Evolutionary conservation across 2,797 vertebrate species (phyloP).

Genomic region (Rhinophrynus dorsalis): DNA sequence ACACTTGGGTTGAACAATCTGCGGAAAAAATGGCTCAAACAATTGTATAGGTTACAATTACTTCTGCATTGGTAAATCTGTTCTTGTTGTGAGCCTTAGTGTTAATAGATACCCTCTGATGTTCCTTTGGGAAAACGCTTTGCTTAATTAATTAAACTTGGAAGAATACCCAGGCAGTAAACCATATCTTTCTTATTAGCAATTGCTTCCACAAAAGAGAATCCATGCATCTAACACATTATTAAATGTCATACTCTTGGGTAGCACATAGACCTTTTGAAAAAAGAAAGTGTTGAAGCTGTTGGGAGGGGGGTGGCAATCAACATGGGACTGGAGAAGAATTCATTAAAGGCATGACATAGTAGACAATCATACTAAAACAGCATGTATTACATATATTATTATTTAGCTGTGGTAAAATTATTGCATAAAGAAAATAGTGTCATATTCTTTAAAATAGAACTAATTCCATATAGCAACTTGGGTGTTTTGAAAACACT

Average conservation of each 20-base stretch:
- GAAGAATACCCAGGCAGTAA: slow-evolving; percentile 68
- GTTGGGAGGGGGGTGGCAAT: slow-evolving; percentile 36
- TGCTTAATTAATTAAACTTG: slow-evolving; percentile 76
- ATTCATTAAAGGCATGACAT: slow-evolving; percentile 58
- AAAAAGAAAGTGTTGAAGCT: slow-evolving; percentile 54
- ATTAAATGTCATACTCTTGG: slow-evolving; percentile 66
- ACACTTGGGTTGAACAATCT: slow-evolving; percentile 42
- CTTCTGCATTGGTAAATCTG: slow-evolving; percentile 67
- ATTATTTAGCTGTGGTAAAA: too few species aligned
- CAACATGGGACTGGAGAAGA: slow-evolving; percentile 57
- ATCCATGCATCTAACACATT: slow-evolving; percentile 61
- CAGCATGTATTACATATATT: too few species aligned
- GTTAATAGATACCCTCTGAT: slow-evolving; percentile 72
- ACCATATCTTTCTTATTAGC: slow-evolving; percentile 72
- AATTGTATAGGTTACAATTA: slow-evolving; percentile 67
- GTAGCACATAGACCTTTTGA: slow-evolving; percentile 57
- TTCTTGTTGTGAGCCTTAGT: slow-evolving; percentile 66
- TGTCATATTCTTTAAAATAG: too few species aligned
- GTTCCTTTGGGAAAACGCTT: slow-evolving; percentile 69
- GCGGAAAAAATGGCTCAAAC: slow-evolving; percentile 21
- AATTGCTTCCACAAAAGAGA: slow-evolving; percentile 64
- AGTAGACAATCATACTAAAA: too few species aligned
- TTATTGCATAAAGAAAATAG: too few species aligned
- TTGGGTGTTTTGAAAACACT: too few species aligned
- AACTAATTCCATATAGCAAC: too few species aligned